Conservation (phyloP, 2,797 vertebrate species). For the Hoplostethus mediterraneus region DNA sequence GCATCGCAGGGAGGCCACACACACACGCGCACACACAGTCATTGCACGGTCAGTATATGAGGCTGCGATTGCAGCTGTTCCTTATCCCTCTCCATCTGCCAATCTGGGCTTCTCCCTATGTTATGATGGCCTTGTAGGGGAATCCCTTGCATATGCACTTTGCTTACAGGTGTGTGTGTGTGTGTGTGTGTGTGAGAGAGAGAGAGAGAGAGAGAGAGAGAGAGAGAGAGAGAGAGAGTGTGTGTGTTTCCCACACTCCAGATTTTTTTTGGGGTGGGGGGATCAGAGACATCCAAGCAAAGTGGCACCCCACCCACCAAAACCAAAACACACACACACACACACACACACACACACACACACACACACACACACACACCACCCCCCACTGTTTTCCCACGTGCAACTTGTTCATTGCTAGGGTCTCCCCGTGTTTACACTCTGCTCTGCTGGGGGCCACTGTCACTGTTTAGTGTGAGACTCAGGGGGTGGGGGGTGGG, state of each 20-base stretch:
- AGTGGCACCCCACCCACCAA: conserved; percentile 50
- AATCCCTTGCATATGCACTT: conserved; percentile 60
- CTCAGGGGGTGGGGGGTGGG: background rate
- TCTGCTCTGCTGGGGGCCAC: conserved; percentile 56
- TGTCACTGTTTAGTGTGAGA: conserved; percentile 53
- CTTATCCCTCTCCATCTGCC: conserved; percentile 45
- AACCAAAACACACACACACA: conserved; percentile 35
- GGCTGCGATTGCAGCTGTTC: conserved; percentile 48
- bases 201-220: background rate
- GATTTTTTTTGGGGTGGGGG: background rate
- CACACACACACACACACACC: conserved; percentile 43
- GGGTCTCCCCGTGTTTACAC: conserved; percentile 78
- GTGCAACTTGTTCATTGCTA: conserved; percentile 73
- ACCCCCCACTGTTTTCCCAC: conserved; percentile 73
- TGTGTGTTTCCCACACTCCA: conserved; percentile 4
- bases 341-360: conserved; percentile 44
- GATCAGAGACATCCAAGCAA: conserved; percentile 39
- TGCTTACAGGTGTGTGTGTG: conserved; percentile 42
- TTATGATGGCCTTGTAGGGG: conserved; percentile 46
- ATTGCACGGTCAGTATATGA: conserved; percentile 40
- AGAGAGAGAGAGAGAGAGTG: background rate
- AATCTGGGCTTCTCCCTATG: conserved; percentile 32
- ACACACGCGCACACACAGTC: conserved; percentile 21
- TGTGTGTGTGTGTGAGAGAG: conserved; percentile 15
- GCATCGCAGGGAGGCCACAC: conserved; percentile 29